These are phyloP conservation scores for Diadophis punctatus DNA, from an alignment of 2,113 vertebrate species.

Conservation along the genomic window DNA sequence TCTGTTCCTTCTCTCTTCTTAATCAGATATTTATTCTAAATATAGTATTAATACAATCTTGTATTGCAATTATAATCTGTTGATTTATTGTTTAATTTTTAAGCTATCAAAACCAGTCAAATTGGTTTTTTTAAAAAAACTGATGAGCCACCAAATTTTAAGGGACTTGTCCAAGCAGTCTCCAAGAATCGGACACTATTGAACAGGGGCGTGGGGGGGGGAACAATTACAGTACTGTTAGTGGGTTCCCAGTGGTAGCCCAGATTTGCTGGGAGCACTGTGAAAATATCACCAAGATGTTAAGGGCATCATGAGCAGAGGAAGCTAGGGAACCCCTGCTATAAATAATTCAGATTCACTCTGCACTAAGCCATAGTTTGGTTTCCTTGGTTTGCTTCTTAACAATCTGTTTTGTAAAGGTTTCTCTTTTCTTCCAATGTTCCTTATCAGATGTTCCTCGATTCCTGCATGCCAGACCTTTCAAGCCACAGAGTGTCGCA, in stretches of 20 bases:
- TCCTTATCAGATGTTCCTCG: neutral
- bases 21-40: neutral
- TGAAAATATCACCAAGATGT: neutral
- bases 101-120: neutral
- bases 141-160: neutral
- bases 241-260: neutral
- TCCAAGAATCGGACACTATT: neutral
- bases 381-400: neutral
- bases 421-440: neutral
- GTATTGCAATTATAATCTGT: neutral
- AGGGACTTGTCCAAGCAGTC: neutral
- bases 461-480: neutral
- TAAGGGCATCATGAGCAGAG: neutral
- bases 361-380: neutral
- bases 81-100: neutral
- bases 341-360: neutral
- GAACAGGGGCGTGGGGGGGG: too few species aligned
- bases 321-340: neutral
- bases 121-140: neutral
- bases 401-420: neutral
- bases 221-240: neutral
- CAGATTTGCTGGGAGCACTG: neutral
- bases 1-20: neutral
- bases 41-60: neutral
- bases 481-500: neutral